phyloP scores from a whole-genome alignment of 2,797 vertebrate genomes.

The Triplophysa bombifrons region DNA sequence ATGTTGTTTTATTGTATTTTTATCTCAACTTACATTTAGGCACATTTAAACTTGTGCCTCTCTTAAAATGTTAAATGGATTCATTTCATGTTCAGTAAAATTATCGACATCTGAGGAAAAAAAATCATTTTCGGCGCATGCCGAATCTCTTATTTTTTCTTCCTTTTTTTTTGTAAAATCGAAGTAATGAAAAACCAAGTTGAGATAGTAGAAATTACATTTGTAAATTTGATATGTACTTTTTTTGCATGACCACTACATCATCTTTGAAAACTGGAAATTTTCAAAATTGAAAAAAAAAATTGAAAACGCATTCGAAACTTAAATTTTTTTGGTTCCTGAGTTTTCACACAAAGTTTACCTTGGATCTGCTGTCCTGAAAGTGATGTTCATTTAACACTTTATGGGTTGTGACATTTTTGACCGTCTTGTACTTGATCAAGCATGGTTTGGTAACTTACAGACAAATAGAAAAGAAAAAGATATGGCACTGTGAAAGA shows the following conservation, averaged over 20 bases:
- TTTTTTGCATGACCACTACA: not conserved
- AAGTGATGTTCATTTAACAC: no score
- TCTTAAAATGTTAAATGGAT: no score
- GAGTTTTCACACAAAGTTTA: not conserved
- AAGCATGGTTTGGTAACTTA: not conserved
- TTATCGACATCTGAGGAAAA: no score
- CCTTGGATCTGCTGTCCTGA: not conserved
- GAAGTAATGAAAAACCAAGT: not conserved
- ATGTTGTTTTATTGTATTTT: no score
- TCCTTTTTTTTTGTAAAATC: not conserved
- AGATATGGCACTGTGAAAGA: not conserved
- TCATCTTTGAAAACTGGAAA: not conserved
- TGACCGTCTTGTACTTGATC: not conserved
- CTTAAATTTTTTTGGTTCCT: not conserved
- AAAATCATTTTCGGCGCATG: no score
- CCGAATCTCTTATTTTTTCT: not conserved
- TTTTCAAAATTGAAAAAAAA: no score
- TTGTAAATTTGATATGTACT: not conserved
- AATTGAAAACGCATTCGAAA: no score
- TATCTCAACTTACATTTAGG: no score
- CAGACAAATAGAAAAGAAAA: slow-evolving; percentile 30
- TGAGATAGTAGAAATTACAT: not conserved
- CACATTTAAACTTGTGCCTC: no score
- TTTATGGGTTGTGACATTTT: not conserved
- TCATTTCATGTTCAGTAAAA: no score